Evolutionary conservation across 2,888 invertebrate species (phyloP).

Genomic region (Seira sanloemensis): DNA sequence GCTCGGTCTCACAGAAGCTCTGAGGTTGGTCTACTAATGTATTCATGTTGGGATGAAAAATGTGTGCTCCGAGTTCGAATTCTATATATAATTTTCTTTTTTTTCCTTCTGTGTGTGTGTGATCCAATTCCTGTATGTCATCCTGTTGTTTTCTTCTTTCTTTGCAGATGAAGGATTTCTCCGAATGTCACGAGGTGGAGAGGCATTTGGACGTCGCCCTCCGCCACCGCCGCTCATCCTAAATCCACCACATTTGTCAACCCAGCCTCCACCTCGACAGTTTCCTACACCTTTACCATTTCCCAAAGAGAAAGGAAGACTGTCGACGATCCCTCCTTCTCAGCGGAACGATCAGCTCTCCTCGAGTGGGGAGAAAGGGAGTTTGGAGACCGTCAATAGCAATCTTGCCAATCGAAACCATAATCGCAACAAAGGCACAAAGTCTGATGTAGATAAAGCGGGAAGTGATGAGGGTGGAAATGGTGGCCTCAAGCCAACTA

Average conservation of each 20-base stretch:
- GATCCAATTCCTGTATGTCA: not conserved
- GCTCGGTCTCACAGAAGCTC: not conserved
- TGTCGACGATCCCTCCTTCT: conserved; percentile 56
- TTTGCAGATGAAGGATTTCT: conserved; percentile 74
- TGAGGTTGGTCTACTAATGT: not conserved
- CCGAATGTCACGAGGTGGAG: conserved; percentile 74
- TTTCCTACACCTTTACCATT: conserved; percentile 69
- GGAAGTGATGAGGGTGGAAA: conserved; percentile 65
- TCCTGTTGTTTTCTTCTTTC: conserved; percentile 37
- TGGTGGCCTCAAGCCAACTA: conserved; percentile 63
- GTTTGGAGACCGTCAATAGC: conserved; percentile 66
- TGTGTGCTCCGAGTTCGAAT: not conserved
- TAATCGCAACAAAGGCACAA: conserved; percentile 64
- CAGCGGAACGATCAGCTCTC: conserved; percentile 61
- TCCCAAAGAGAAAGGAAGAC: conserved; percentile 65
- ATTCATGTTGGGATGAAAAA: conserved; percentile 20
- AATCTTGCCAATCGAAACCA: conserved; percentile 68
- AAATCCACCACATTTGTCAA: conserved; percentile 73
- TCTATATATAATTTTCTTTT: conserved; percentile 8
- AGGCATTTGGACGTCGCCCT: conserved; percentile 73
- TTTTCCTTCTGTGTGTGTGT: too few species aligned
- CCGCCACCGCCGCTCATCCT: conserved; percentile 73
- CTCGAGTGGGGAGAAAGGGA: conserved; percentile 54
- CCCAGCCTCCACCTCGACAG: conserved; percentile 71
- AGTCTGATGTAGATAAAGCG: conserved; percentile 66